These are phyloP conservation scores for Dipodomys spectabilis DNA, from an alignment of 2,113 vertebrate genomes.

Conservation along the genomic window DNA sequence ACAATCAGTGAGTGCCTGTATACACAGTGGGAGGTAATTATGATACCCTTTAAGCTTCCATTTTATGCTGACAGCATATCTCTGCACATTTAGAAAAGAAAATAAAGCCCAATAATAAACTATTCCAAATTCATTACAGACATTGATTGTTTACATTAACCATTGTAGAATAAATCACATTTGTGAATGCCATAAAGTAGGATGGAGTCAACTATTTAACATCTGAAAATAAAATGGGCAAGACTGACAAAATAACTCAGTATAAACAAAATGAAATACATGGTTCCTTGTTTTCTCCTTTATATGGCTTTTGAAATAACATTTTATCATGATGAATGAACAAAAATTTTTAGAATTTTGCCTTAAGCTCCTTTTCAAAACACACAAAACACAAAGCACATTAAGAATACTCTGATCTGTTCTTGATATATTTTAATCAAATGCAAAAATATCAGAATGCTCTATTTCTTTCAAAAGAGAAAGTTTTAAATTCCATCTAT, in stretches of 20 bases:
- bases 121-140: neutral
- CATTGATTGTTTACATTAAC: neutral
- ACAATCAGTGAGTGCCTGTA: neutral
- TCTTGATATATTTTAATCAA: slow-evolving; percentile 55
- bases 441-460: slow-evolving; percentile 16
- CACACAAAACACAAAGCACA: neutral
- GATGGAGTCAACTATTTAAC: neutral
- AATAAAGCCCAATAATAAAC: neutral
- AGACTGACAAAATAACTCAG: slow-evolving; percentile 4
- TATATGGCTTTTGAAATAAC: neutral
- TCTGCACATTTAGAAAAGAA: slow-evolving; percentile 25
- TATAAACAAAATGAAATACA: slow-evolving; percentile 51
- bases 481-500: slow-evolving; percentile 39
- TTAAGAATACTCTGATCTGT: slow-evolving; percentile 27
- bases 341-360: slow-evolving; percentile 51
- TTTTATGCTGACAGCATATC: neutral
- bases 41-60: neutral
- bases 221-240: slow-evolving; percentile 24
- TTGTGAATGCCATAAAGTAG: neutral
- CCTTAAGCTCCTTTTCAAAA: slow-evolving; percentile 34
- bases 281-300: neutral
- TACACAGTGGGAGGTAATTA: neutral
- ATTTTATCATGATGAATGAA: slow-evolving; percentile 62
- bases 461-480: slow-evolving; percentile 53
- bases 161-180: neutral